A percentile compares a stretch with the other conserved stretches of the same genome.
Evolutionary conservation across 1,140 invertebrate species (phyloP).

Genomic region (Tetragonula clypearis): DNA sequence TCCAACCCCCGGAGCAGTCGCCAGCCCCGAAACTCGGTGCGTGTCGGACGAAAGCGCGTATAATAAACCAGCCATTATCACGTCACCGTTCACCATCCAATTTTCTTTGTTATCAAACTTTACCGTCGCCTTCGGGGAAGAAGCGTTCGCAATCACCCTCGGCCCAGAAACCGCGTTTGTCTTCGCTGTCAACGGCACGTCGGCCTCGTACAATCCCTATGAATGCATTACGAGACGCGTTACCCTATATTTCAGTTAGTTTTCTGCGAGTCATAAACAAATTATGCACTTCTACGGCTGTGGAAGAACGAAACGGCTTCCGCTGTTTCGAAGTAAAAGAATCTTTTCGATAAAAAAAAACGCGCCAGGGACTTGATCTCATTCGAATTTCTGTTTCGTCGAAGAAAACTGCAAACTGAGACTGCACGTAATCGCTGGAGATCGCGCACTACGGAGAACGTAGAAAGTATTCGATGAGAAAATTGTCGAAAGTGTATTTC

Average conservation of each 20-base stretch:
- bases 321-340: not conserved
- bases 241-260: slow-evolving; percentile 32
- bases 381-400: no score
- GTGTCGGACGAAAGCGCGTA: not conserved
- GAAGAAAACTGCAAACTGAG: no score
- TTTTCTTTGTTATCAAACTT: slow-evolving; percentile 27
- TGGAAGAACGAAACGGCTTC: slow-evolving; percentile 13
- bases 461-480: no score
- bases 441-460: no score
- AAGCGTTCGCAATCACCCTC: slow-evolving; percentile 6
- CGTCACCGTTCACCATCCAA: slow-evolving; percentile 4
- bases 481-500: no score
- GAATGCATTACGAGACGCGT: slow-evolving; percentile 31
- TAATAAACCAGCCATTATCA: slow-evolving; percentile 47
- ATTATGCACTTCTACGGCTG: slow-evolving; percentile 48
- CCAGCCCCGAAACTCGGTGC: not conserved
- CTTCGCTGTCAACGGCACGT: not conserved
- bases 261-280: slow-evolving; percentile 41
- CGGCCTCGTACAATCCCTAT: slow-evolving; percentile 37
- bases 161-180: slow-evolving; percentile 30
- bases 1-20: not conserved
- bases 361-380: no score
- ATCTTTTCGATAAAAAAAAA: no score
- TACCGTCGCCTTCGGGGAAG: not conserved
- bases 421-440: no score